A percentile compares a stretch with the other conserved stretches of the same genome.
Conservation (phyloP, 2,888 invertebrate genomes). For the Zaprionus lineosus region DNA sequence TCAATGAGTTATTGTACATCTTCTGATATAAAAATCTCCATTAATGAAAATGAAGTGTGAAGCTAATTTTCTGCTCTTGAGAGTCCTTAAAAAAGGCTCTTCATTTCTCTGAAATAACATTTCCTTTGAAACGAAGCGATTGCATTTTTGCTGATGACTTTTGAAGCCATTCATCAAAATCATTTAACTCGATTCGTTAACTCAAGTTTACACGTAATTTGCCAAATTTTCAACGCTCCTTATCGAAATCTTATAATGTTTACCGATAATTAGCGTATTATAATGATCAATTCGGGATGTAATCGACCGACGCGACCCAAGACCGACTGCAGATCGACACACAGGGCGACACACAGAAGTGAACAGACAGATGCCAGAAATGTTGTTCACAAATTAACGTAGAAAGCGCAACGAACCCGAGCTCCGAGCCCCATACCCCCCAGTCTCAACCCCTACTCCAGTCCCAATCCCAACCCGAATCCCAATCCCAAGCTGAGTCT, state of each 20-base stretch:
- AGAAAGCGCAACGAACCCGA: slow-evolving; percentile 71
- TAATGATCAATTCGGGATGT: slow-evolving; percentile 38
- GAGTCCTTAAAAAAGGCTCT: not conserved
- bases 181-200: too few species aligned
- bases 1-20: too few species aligned
- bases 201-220: slow-evolving; percentile 46
- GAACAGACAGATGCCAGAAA: slow-evolving; percentile 57
- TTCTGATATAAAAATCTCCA: too few species aligned
- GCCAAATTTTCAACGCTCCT: slow-evolving; percentile 35
- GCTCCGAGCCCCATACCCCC: not conserved
- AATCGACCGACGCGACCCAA: too few species aligned
- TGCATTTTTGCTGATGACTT: not conserved
- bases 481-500: not conserved
- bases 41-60: too few species aligned
- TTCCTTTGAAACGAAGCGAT: not conserved
- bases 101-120: slow-evolving; percentile 12
- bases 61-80: too few species aligned
- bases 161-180: slow-evolving; percentile 19
- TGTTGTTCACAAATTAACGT: slow-evolving; percentile 75
- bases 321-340: too few species aligned
- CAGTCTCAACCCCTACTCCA: not conserved
- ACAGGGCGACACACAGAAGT: slow-evolving; percentile 60
- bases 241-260: slow-evolving; percentile 24
- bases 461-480: not conserved
- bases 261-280: slow-evolving; percentile 43